phyloP scores from a whole-genome alignment of 2,888 invertebrate genomes.

The Lomographa bimaculata region DNA sequence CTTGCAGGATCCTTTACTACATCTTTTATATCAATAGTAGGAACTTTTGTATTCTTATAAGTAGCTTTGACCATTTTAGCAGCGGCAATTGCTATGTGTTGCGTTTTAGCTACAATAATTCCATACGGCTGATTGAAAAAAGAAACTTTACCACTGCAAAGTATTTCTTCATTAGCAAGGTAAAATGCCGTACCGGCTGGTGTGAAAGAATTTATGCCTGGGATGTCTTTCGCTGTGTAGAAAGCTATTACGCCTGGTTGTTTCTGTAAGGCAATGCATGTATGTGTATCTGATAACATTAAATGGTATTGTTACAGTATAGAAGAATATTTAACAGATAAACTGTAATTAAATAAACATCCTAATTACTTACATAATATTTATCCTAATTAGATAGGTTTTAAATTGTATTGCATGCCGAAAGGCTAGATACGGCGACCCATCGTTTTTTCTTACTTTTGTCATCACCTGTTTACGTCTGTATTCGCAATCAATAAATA shows the following conservation, averaged over 20 bases:
- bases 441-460: too few species aligned
- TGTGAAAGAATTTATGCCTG: slow-evolving; percentile 84
- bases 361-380: too few species aligned
- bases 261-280: slow-evolving; percentile 58
- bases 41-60: slow-evolving; percentile 68
- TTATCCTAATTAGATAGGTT: too few species aligned
- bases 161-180: slow-evolving; percentile 56
- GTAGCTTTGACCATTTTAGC: slow-evolving; percentile 80
- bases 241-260: slow-evolving; percentile 85
- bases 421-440: too few species aligned
- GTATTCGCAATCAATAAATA: too few species aligned
- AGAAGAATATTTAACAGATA: too few species aligned
- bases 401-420: too few species aligned
- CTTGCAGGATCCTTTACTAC: slow-evolving; percentile 47
- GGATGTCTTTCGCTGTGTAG: slow-evolving; percentile 85
- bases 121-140: slow-evolving; percentile 60
- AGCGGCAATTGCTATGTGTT: slow-evolving; percentile 79
- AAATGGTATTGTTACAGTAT: too few species aligned
- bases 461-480: too few species aligned
- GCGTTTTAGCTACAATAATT: slow-evolving; percentile 83
- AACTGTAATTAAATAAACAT: too few species aligned
- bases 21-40: slow-evolving; percentile 47
- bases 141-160: slow-evolving; percentile 63
- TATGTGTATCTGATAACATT: too few species aligned
- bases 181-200: slow-evolving; percentile 37